Base-by-base conservation (phyloP, 64 coral and sea anemone species). In the Montipora foliosa region DNA sequence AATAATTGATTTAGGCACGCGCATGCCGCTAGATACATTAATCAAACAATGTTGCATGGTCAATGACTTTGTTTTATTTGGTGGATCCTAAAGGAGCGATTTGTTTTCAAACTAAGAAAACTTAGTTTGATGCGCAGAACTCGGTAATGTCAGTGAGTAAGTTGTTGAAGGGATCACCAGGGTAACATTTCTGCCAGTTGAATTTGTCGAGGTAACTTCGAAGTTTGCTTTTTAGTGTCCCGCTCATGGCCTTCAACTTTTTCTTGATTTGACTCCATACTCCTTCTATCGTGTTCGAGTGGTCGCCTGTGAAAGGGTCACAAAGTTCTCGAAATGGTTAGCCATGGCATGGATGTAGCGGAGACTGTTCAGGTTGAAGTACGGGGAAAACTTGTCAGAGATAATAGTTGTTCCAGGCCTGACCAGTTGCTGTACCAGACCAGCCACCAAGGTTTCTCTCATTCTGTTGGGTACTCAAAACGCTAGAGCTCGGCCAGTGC, bases 181-280 rank as follows among this genome's bases (percentile, higher is more conserved):
- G 83, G 83, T 87, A 87, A 69, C 83, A 87, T 87, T 87, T 87
- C 83, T 29, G 64, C 83, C 64, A 70, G 83, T 87, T 87, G 83
- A 13, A 87, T 15, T 72, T 19, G 64, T 87, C 83, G 3, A 87
- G 83, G 67, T 72, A 72, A 47, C 24, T 71, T 15, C 62, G 83
- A 87, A 87, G 83, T 44, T 78, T 78, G 76, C 76, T 52, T 78
- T 16, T 78, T 3, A 78, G 76, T 17, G 14, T 50, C 46, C 76
- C 75, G 37, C 14, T 77, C 75, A 77, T 77, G 37, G 45, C 75
- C 37, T 77, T 77, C 52, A 55, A 55, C 52, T 55, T 55, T 55
- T 10, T 55, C 52, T 55, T 55, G 52, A 55, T 55, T 55, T 48
- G 75, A 77, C 37, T 73, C 47, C 58, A 25, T 47, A 72, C 72